Evolutionary conservation across 2,113 vertebrate species (phyloP).

Genomic region (Ondatra zibethicus): DNA sequence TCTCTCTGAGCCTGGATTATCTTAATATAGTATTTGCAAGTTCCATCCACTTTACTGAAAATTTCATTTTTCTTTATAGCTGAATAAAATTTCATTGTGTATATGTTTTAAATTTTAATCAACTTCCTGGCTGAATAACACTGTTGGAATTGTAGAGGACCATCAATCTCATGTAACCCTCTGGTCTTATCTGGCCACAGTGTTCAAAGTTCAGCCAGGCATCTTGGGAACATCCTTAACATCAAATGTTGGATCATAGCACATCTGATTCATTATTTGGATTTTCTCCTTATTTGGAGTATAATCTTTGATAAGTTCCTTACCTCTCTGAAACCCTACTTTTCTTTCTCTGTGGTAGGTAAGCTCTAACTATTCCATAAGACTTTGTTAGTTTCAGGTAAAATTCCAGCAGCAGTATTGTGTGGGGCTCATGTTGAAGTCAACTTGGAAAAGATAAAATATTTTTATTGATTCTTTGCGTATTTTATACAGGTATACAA

Average conservation of each 20-base stretch:
- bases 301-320: not conserved
- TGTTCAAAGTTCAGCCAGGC: not conserved
- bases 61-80: not conserved
- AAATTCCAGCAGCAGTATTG: not conserved
- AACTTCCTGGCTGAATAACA: not conserved
- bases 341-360: not conserved
- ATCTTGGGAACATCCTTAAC: not conserved
- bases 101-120: not conserved
- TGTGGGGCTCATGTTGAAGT: not conserved
- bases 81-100: not conserved
- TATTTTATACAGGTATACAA: not conserved
- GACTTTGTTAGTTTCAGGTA: not conserved
- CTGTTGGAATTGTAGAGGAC: not conserved
- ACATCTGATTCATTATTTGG: not conserved
- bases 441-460: not conserved
- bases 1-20: not conserved
- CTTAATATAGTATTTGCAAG: not conserved
- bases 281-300: not conserved
- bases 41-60: not conserved
- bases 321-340: not conserved
- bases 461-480: not conserved
- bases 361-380: not conserved
- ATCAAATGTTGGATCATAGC: not conserved
- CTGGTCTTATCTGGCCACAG: not conserved
- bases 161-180: not conserved